phyloP scores from a whole-genome alignment of 1,140 invertebrate genomes.

The Leptinotarsa undecemlineata region DNA sequence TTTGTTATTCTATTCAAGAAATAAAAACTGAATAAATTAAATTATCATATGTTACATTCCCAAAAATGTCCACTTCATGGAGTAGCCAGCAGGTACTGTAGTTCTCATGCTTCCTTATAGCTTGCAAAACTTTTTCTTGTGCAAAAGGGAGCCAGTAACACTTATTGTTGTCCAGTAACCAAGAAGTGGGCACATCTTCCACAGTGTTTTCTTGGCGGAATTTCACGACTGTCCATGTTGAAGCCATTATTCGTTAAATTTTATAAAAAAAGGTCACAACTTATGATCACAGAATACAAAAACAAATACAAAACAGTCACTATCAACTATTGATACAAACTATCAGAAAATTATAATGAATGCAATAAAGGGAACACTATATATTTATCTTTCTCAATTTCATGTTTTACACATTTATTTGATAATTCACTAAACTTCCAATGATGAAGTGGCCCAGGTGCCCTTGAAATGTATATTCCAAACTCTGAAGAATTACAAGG shows the following conservation, averaged over 20 bases:
- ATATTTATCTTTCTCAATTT: neutral
- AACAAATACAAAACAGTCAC: neutral
- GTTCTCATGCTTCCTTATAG: neutral
- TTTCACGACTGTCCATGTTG: constrained; percentile 2
- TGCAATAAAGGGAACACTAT: neutral
- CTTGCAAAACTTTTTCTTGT: too few relatives aligned
- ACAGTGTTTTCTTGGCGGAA: neutral
- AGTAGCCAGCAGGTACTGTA: neutral
- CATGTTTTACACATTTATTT: neutral
- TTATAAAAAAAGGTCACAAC: neutral
- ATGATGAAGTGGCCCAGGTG: neutral
- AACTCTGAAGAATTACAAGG: neutral
- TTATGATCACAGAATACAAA: neutral
- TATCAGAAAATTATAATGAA: neutral
- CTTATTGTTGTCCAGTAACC: too few relatives aligned
- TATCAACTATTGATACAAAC: neutral
- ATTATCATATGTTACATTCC: constrained; percentile 25
- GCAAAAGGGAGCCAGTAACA: too few relatives aligned
- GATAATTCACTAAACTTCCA: neutral
- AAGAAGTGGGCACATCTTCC: too few relatives aligned
- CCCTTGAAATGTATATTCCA: neutral
- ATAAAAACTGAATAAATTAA: neutral
- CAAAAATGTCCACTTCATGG: neutral
- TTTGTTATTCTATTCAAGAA: too few relatives aligned
- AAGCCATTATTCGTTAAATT: neutral